A percentile compares a stretch with the other conserved stretches of the same genome.
phyloP scores from a whole-genome alignment of 2,797 vertebrate species.

The Cyclura pinguis region DNA sequence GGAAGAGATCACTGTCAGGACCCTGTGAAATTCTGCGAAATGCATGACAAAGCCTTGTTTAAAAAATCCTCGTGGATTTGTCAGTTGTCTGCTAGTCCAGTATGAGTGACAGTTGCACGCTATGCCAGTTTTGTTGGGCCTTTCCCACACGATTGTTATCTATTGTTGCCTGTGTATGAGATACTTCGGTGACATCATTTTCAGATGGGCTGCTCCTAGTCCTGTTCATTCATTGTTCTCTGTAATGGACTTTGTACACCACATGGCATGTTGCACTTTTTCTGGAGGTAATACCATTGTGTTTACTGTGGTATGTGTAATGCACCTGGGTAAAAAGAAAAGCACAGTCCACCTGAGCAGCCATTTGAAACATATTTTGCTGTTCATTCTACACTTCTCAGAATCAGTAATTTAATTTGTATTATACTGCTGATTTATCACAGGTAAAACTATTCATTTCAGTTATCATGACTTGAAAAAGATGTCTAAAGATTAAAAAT shows the following conservation, averaged over 20 bases:
- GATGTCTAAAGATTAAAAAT: not conserved
- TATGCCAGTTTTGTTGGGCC: not conserved
- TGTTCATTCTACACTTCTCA: no score
- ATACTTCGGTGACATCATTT: not conserved
- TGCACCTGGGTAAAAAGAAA: not conserved
- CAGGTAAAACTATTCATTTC: no score
- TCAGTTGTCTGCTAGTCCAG: not conserved
- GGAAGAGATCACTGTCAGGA: not conserved
- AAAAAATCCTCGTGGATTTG: not conserved
- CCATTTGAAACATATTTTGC: not conserved
- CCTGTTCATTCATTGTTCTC: no score
- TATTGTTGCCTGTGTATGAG: not conserved
- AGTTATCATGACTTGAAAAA: not conserved
- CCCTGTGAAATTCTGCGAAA: not conserved
- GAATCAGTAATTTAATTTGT: no score
- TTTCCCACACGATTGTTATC: not conserved
- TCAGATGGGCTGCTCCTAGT: no score
- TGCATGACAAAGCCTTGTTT: not conserved
- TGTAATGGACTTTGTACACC: not conserved
- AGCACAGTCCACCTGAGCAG: not conserved
- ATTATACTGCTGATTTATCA: no score
- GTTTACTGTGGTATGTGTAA: no score
- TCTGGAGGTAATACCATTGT: no score
- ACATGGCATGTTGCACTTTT: no score
- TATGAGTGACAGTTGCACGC: not conserved